Evolutionary conservation across 1,140 invertebrate genomes (phyloP), one percentile per base, ranked within the genome.

Genomic region (Hyles euphorbiae): DNA sequence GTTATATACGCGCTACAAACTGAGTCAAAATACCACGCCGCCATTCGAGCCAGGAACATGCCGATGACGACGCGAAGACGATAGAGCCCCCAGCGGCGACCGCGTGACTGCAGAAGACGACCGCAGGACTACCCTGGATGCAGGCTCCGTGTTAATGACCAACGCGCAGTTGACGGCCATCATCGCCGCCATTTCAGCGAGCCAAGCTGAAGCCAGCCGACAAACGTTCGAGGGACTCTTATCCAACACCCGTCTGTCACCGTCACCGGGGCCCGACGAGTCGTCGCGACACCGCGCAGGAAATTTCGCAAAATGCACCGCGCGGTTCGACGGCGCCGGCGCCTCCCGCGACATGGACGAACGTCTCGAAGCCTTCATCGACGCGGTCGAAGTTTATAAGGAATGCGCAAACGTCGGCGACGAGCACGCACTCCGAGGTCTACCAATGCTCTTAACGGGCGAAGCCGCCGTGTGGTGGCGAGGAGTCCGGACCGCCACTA

Each of bases 321-420:
- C 5, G 22, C 6, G 50, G 11, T 34, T 9, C 33, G 7, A 33
- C 50, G 33, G 55, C 53, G 46, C 43, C 32, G 54, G 58, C 5
- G 5, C 3, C 9, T 12, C 32, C 3, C 44, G 48, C 33, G 43
- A 61, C 53, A 33, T 33, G 7, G 45, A 57, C n/a, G 45, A 9
- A 7, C 7, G n/a, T 2, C 11, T 66, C 4, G 59, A 61, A 48
- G 64, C 63, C 7, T 65, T 65, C 12, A 51, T 65, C 4, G 58
- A 65, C 40, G 36, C 56, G 6, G 59, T 61, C 1, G 51, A 65
- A 34, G 43, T 53, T 3, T 65, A 50, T 51, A 60, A 60, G 51
- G 65, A 68, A 9, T 60, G 56, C 44, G 40, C 53, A 12, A 40
- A 34, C 10, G 52, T 70, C 11, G 52, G 54, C 48, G 67, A 72